Base-by-base conservation (phyloP, 2,888 invertebrate species). In the Spialia ferax region DNA sequence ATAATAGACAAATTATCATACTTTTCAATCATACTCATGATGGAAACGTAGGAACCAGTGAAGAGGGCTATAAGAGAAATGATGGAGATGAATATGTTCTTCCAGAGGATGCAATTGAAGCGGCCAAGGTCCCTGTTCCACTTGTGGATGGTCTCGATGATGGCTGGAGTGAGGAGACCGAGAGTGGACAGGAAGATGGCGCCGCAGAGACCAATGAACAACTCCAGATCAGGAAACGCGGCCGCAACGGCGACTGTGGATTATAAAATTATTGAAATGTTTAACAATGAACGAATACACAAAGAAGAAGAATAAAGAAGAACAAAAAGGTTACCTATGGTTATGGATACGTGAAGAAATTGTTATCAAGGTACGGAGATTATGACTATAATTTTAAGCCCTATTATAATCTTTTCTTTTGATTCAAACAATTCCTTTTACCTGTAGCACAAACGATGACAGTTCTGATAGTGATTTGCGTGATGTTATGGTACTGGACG, bases 201-300 rank as follows among this genome's bases (percentile, higher is more conserved):
- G 15, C 99, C 99, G 0, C 98, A 97, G 64, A 99, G 93, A 56
- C 98, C 96, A 78, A 99, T 98, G 73, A 98, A 97, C 1, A 98
- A 95, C 69, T 97, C 98, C 71, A 99, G 89, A 79, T 97, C 95
- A 0, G 98, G 98, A 62, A 99, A 97, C 1, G 96, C 94, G 2
- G 96, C 96, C 0, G 97, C 97, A 55, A 98, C 83, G 1, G 94
- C 95, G 76, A 97, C 97, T 95, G 95, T 54, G 3, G n/a, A 45
- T 13, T 18, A 45, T 8, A 45, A 18, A 15, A 38, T 38, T 8
- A 10, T 32, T 32, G 2, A 32, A 8, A 26, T 26, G 2, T 26
- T 26, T 26, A n/a, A n/a, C n/a, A n/a, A n/a, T n/a, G n/a, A n/a
- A n/a, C n/a, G n/a, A n/a, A n/a, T n/a, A n/a, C n/a, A n/a, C n/a